These are phyloP conservation scores for Amphiprion ocellaris DNA, from an alignment of 2,113 vertebrate genomes.

Conservation along the genomic window DNA sequence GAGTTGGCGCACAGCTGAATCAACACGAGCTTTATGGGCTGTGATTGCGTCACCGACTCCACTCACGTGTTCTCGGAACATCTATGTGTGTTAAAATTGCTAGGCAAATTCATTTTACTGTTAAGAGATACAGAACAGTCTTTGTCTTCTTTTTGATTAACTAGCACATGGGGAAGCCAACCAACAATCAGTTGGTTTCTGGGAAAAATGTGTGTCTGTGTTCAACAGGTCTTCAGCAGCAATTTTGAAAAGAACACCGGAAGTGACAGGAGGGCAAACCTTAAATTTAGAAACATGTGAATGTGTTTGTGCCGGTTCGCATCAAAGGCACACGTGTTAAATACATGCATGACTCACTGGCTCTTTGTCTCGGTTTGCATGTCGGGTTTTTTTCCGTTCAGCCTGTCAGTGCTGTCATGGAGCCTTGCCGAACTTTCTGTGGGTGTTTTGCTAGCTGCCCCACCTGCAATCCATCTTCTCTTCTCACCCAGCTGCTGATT, in stretches of 20 bases:
- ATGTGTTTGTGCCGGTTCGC: neutral
- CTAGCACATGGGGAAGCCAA: neutral
- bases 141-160: neutral
- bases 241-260: neutral
- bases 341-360: conserved; percentile 17
- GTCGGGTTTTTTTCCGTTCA: conserved; percentile 10
- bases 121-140: neutral
- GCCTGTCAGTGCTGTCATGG: conserved; percentile 26
- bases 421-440: conserved; percentile 36
- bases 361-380: conserved; percentile 19
- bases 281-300: neutral
- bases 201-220: neutral
- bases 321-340: conserved; percentile 13
- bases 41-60: conserved; percentile 2
- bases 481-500: conserved; percentile 52
- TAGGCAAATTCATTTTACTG: neutral
- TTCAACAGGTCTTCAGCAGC: neutral
- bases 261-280: neutral
- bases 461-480: conserved; percentile 48
- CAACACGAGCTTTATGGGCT: conserved; percentile 45
- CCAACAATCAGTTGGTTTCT: neutral
- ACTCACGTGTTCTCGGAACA: conserved; percentile 6
- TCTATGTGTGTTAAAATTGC: conserved; percentile 10
- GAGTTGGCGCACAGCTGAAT: conserved; percentile 41
- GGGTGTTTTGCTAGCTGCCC: conserved; percentile 57